Evolutionary conservation across 2,113 vertebrate genomes (phyloP).

Genomic region (Dipodomys stephensi): DNA sequence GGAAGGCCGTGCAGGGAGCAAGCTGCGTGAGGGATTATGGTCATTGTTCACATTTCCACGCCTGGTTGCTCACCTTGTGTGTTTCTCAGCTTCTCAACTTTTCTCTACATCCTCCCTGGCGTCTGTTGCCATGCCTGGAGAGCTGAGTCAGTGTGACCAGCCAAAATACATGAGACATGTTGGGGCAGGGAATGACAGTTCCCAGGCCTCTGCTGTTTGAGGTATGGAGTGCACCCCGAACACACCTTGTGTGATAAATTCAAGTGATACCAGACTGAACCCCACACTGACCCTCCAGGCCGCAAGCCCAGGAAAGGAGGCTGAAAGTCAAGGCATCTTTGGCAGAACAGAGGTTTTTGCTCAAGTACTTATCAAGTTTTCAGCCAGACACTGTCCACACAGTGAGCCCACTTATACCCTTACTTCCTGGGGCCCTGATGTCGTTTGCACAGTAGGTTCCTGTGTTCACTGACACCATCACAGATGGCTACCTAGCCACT

Average conservation of each 20-base stretch:
- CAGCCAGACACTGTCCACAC: not conserved
- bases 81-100: not conserved
- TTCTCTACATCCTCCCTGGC: not conserved
- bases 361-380: not conserved
- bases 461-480: not conserved
- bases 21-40: not conserved
- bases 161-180: slow-evolving; percentile 47
- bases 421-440: not conserved
- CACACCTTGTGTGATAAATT: slow-evolving; percentile 24
- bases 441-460: rapidly evolving
- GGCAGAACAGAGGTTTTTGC: not conserved
- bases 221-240: not conserved
- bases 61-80: not conserved
- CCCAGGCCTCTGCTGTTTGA: slow-evolving; percentile 17
- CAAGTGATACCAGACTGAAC: not conserved
- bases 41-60: not conserved
- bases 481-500: not conserved
- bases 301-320: not conserved
- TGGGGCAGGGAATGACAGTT: slow-evolving; percentile 62
- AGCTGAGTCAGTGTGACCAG: slow-evolving; percentile 60
- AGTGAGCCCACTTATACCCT: not conserved
- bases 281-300: not conserved
- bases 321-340: not conserved
- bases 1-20: not conserved
- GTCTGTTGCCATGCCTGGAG: not conserved